These are phyloP conservation scores for Drosophila testacea DNA, from an alignment of 2,888 invertebrate genomes.

Conservation along the genomic window DNA sequence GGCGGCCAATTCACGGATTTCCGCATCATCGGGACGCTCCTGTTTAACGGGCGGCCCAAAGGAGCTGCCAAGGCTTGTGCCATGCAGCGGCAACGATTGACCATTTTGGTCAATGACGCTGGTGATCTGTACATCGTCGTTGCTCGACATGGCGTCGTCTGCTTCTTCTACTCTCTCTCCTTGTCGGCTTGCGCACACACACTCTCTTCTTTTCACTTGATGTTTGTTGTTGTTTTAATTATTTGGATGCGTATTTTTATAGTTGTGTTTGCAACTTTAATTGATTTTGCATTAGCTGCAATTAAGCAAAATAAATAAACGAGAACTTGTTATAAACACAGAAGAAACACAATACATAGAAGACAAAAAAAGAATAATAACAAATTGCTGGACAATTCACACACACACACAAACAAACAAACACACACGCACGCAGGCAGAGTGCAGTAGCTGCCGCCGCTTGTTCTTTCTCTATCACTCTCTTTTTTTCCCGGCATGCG, in stretches of 20 bases:
- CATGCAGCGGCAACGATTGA: slow-evolving; percentile 81
- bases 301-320: slow-evolving; percentile 23
- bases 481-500: slow-evolving; percentile 47
- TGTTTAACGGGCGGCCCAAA: slow-evolving; percentile 82
- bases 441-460: slow-evolving; percentile 7
- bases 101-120: slow-evolving; percentile 83
- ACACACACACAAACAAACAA: not conserved
- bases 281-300: slow-evolving; percentile 51
- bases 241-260: slow-evolving; percentile 15
- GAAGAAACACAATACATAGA: not conserved
- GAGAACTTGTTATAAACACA: slow-evolving; percentile 21
- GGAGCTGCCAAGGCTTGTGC: slow-evolving; percentile 80
- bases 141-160: slow-evolving; percentile 52
- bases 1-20: slow-evolving; percentile 93
- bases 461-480: slow-evolving; percentile 9
- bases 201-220: slow-evolving; percentile 14
- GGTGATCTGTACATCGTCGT: slow-evolving; percentile 79
- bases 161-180: slow-evolving; percentile 22
- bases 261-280: slow-evolving; percentile 33
- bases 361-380: slow-evolving; percentile 5
- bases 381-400: slow-evolving; percentile 9
- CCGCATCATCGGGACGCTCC: slow-evolving; percentile 90
- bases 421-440: not conserved
- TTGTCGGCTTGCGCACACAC: slow-evolving; percentile 12
- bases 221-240: slow-evolving; percentile 19